Percentiles rank a stretch among this genome's conserved stretches.
These are phyloP conservation scores for Conops quadrifasciatus DNA, from an alignment of 2,888 invertebrate genomes.

Conservation along the genomic window DNA sequence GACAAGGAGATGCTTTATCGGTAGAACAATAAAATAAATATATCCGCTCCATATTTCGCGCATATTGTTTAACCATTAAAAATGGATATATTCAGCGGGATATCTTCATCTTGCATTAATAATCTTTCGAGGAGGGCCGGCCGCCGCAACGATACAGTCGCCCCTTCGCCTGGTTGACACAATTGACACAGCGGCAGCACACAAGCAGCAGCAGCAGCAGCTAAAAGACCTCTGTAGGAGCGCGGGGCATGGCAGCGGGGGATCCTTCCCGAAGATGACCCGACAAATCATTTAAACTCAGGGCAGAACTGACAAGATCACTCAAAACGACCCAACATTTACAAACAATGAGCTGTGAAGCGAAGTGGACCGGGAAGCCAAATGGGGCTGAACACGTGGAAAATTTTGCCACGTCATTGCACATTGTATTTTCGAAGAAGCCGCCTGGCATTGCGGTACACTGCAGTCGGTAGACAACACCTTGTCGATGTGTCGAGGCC, in stretches of 20 bases:
- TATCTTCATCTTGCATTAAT: slow-evolving; percentile 7
- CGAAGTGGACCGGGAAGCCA: neutral
- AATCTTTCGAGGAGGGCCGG: neutral
- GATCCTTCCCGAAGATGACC: too few relatives aligned
- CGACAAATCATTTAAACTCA: neutral
- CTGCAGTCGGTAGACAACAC: slow-evolving; percentile 5
- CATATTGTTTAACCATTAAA: slow-evolving; percentile 7
- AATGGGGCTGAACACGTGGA: neutral
- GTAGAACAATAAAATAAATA: slow-evolving; percentile 59
- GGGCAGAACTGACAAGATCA: slow-evolving; percentile 4
- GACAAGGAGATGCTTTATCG: slow-evolving; percentile 15
- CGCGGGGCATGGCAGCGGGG: too few relatives aligned
- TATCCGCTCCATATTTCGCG: slow-evolving; percentile 50
- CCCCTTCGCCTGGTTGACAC: neutral
- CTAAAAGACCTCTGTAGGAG: neutral
- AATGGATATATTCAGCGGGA: slow-evolving; percentile 17
- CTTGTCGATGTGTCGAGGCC: slow-evolving; percentile 3
- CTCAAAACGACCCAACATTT: slow-evolving; percentile 5
- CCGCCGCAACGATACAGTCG: neutral
- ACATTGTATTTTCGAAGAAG: neutral
- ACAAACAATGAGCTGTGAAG: neutral
- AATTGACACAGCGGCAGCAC: neutral
- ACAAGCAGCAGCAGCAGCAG: neutral
- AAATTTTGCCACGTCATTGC: neutral
- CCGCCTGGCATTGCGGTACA: neutral